Base-by-base conservation (phyloP, 2,888 invertebrate genomes). In the Thysanoteuthis rhombus region DNA sequence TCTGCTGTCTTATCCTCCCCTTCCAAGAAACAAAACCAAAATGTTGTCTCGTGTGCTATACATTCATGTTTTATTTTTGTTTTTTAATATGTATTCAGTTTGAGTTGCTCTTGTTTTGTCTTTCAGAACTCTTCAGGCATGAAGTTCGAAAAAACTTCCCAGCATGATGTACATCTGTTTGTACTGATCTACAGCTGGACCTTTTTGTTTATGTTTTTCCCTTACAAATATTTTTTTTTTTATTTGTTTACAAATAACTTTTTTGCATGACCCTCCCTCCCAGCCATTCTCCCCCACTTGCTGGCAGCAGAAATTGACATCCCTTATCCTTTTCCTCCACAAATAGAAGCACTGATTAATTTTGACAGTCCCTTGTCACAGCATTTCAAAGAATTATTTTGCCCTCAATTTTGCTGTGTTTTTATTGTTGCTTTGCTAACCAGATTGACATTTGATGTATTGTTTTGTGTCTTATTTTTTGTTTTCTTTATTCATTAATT, bases 71-170 rank as follows among this genome's bases (percentile, higher is more conserved):
- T 36, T n/a, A 12, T 10, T 8, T 16, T 36, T n/a, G 16, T 75
- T n/a, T 75, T 75, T 75, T 16, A 36, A 75, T 91, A 22, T 90
- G 36, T 36, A 47, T 91, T 36, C 39, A 52, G 47, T 93, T 91
- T 94, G 90, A 42, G 39, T 92, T 39, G 40, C 28, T 52, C 47
- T 38, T 42, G 40, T 36, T 92, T 36, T 39, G n/a, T 52, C 39
- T 92, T n/a, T 40, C 90, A 45, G 39, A 93, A 28, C 52, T 75
- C 45, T 93, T 94, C 52, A 40, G 45, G 25, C 47, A 42, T 40
- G 40, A 39, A 91, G n/a, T 75, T n/a, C n/a, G 16, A 75, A 75
- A n/a, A 75, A 75, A 75, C 75, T 36, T 75, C 75, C 75, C 75
- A 75, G 75, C 75, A 75, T 75, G 75, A 36, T n/a, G 75, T 75